These are phyloP conservation scores for Cromileptes altivelis DNA, from an alignment of 2,113 vertebrate genomes.

Conservation along the genomic window DNA sequence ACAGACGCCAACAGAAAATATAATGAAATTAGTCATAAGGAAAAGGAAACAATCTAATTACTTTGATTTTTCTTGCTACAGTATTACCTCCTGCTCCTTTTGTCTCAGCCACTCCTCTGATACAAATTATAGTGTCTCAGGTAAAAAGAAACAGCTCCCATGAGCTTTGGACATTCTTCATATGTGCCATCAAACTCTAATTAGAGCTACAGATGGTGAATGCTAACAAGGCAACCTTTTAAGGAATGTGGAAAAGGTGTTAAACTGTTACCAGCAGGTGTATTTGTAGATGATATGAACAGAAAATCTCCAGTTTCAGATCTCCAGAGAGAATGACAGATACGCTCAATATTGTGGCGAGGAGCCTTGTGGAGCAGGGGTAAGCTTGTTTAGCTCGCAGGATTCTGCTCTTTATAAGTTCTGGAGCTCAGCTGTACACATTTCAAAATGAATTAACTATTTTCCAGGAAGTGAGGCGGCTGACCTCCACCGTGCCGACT, in stretches of 20 bases:
- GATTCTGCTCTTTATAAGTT: not conserved
- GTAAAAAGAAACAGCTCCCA: not conserved
- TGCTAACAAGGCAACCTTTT: not conserved
- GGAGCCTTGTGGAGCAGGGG: not conserved
- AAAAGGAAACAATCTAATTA: too few species aligned
- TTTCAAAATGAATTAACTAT: not conserved
- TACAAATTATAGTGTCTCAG: not conserved
- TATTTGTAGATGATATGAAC: not conserved
- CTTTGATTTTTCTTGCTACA: too few species aligned
- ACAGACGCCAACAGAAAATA: too few species aligned
- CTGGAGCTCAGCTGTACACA: not conserved
- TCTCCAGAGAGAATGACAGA: not conserved
- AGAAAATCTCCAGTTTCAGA: not conserved
- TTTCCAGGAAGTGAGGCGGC: not conserved
- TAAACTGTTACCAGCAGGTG: not conserved
- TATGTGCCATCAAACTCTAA: not conserved
- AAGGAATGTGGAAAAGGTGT: not conserved
- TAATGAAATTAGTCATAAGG: too few species aligned
- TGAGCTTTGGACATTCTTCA: not conserved
- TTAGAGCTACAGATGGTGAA: constrained; percentile 2
- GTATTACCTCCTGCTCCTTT: too few species aligned
- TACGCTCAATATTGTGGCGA: not conserved
- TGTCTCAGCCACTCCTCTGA: not conserved
- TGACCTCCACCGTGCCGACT: not conserved
- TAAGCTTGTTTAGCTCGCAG: not conserved